Conservation (phyloP, 2,888 invertebrate species). For the Hipparchia sbordonii region DNA sequence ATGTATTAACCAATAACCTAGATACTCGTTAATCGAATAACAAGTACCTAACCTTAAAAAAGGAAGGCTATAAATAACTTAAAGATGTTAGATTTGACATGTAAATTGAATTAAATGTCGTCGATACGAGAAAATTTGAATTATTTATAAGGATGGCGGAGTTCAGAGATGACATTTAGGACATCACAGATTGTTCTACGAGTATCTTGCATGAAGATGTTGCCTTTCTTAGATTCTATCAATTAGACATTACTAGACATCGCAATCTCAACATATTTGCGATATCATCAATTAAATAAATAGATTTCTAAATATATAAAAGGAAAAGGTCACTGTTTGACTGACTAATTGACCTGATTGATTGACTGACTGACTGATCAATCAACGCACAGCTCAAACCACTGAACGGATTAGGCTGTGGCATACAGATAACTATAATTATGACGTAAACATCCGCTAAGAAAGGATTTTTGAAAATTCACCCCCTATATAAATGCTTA, state of each 20-base stretch:
- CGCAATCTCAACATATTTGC: background rate
- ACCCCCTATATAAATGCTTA: too few relatives aligned
- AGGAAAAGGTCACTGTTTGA: too few relatives aligned
- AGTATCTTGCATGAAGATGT: background rate
- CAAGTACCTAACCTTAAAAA: background rate
- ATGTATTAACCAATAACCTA: too few relatives aligned
- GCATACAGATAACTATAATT: too few relatives aligned
- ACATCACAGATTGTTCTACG: background rate
- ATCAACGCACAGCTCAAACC: too few relatives aligned
- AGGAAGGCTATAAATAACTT: background rate
- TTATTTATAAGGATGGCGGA: background rate
- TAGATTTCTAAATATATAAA: too few relatives aligned
- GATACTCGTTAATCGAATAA: background rate
- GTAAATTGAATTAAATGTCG: conserved; percentile 4
- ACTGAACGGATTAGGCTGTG: too few relatives aligned
- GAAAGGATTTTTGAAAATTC: too few relatives aligned
- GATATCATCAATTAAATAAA: background rate
- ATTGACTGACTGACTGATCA: too few relatives aligned
- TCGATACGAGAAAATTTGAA: conserved; percentile 4
- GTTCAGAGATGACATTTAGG: conserved; percentile 1
- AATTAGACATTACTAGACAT: background rate
- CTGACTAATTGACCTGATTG: too few relatives aligned
- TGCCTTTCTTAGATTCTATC: conserved; percentile 2
- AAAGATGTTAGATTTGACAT: background rate
- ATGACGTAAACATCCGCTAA: too few relatives aligned